phyloP scores from a whole-genome alignment of 2,113 vertebrate genomes.

The Bos javanicus region DNA sequence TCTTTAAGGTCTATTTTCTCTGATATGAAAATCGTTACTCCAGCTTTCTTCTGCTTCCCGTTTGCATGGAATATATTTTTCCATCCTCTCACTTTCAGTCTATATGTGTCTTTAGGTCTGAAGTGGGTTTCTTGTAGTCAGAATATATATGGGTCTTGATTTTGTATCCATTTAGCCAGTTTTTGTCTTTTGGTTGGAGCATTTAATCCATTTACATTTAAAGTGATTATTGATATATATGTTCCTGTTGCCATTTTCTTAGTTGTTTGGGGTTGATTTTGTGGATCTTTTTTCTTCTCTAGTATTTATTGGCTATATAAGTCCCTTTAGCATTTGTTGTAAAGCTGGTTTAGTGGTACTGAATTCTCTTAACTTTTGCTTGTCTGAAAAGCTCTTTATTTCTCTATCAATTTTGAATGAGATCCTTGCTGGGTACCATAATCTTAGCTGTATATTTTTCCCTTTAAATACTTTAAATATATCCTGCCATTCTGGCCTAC shows the following conservation, averaged over 20 bases:
- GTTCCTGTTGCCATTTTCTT: neutral
- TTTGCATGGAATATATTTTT: neutral
- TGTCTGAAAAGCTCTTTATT: neutral
- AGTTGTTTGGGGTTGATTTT: neutral
- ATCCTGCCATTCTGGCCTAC: too few species aligned
- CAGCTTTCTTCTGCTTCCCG: neutral
- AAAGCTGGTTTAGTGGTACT: neutral
- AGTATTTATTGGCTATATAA: neutral
- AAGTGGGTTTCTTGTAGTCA: neutral
- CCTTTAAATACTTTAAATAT: too few species aligned
- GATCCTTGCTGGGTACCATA: neutral
- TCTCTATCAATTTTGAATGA: neutral
- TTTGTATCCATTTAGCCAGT: neutral
- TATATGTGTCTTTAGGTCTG: neutral
- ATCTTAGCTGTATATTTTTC: too few species aligned
- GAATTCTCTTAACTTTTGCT: neutral
- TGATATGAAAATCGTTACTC: neutral
- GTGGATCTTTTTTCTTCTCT: neutral
- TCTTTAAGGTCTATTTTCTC: neutral
- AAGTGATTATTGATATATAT: neutral
- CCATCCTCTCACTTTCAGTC: neutral
- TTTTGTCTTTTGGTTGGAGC: neutral
- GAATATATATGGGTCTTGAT: neutral
- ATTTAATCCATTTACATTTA: neutral
- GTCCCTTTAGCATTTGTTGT: neutral